Conservation (phyloP, 1,140 invertebrate species). For the Spodoptera litura region DNA sequence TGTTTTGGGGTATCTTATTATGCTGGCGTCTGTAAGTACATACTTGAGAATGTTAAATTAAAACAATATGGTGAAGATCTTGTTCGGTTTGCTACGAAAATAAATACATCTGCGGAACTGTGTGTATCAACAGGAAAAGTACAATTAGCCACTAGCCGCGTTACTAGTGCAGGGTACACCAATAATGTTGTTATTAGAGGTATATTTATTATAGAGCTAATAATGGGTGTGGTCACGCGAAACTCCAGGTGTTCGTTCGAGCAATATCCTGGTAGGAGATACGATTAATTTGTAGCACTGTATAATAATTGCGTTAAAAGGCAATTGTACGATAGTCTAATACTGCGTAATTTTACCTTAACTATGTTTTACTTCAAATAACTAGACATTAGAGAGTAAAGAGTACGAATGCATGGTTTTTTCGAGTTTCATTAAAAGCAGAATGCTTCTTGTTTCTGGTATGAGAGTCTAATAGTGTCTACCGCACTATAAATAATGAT, state of each 20-base stretch:
- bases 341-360: no score
- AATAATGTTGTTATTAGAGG: slow-evolving; percentile 31
- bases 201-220: background rate
- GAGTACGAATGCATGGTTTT: no score
- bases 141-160: slow-evolving; percentile 33
- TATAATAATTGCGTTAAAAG: slow-evolving; percentile 40
- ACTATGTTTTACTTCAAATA: no score
- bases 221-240: slow-evolving; percentile 13
- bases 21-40: no score
- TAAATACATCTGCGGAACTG: slow-evolving; percentile 30
- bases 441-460: no score
- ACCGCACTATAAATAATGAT: no score
- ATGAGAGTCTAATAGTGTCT: no score
- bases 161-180: slow-evolving; percentile 16
- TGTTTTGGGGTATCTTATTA: no score
- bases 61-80: no score
- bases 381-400: no score
- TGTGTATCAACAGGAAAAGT: slow-evolving; percentile 43
- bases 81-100: background rate
- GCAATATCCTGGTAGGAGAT: slow-evolving; percentile 28
- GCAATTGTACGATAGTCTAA: background rate
- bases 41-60: no score
- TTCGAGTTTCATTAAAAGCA: no score
- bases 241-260: slow-evolving; percentile 47
- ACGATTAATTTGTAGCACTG: slow-evolving; percentile 51